phyloP scores from a whole-genome alignment of 2,888 invertebrate genomes.

The Anorthoa munda region DNA sequence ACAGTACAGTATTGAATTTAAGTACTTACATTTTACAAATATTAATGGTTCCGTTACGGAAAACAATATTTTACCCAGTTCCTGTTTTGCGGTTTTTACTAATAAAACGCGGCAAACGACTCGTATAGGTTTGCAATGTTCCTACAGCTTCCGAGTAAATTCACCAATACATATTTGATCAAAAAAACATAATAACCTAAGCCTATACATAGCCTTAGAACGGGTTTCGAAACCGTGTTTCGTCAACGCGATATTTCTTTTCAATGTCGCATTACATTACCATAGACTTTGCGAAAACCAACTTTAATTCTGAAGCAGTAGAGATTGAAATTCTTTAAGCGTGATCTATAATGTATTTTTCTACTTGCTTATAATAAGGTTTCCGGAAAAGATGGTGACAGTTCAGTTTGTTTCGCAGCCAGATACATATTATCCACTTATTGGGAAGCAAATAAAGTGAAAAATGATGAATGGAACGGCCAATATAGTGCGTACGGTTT shows the following conservation, averaged over 20 bases:
- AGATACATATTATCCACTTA: slow-evolving; percentile 32
- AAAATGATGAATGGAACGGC: slow-evolving; percentile 65
- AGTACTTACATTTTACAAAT: no score
- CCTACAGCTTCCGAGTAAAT: no score
- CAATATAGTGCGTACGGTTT: slow-evolving; percentile 66
- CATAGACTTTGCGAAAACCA: slow-evolving; percentile 14
- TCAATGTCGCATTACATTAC: slow-evolving; percentile 34
- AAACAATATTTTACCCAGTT: no score
- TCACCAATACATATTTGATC: neutral
- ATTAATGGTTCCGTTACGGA: no score
- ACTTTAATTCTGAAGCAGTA: slow-evolving; percentile 20
- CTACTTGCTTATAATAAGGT: slow-evolving; percentile 28
- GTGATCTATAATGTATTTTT: neutral
- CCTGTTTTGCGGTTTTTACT: no score
- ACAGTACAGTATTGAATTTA: no score
- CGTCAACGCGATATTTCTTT: slow-evolving; percentile 31
- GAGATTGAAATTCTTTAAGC: neutral
- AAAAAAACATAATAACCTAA: neutral
- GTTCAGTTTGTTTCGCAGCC: slow-evolving; percentile 56
- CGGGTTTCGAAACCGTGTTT: slow-evolving; percentile 26
- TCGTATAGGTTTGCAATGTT: no score
- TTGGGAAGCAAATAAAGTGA: slow-evolving; percentile 18
- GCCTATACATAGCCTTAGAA: slow-evolving; percentile 21
- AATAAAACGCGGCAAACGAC: no score
- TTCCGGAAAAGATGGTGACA: neutral